phyloP scores from a whole-genome alignment of 2,888 invertebrate genomes.

The Melanargia galathea region DNA sequence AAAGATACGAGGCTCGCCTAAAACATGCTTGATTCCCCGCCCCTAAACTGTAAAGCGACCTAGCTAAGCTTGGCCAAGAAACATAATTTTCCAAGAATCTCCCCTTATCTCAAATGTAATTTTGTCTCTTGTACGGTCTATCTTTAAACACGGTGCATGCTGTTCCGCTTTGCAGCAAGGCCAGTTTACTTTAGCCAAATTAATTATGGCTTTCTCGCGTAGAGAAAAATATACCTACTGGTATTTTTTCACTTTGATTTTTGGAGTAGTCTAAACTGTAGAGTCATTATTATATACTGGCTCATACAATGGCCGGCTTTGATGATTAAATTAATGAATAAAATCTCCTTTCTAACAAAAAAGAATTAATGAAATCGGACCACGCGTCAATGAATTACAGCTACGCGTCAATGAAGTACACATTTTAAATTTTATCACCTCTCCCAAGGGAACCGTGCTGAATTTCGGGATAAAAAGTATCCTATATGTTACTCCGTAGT shows the following conservation, averaged over 20 bases:
- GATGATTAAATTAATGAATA: too few relatives aligned
- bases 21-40: background rate
- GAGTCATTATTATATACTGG: too few relatives aligned
- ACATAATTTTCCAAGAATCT: conserved; percentile 17
- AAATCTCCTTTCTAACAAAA: too few relatives aligned
- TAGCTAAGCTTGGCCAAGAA: conserved; percentile 9
- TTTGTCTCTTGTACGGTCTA: conserved; percentile 5
- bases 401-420: too few relatives aligned
- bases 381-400: too few relatives aligned
- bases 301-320: too few relatives aligned
- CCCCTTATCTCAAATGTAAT: conserved; percentile 20
- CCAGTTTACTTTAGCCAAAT: conserved; percentile 13
- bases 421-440: too few relatives aligned
- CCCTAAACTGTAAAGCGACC: background rate
- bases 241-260: background rate
- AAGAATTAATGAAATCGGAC: too few relatives aligned
- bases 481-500: too few relatives aligned
- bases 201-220: conserved; percentile 2
- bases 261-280: background rate
- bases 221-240: background rate
- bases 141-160: conserved; percentile 5
- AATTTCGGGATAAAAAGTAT: too few relatives aligned
- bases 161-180: background rate
- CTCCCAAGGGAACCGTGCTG: too few relatives aligned
- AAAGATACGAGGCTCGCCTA: background rate